Conservation (phyloP, 2,888 invertebrate species). For the Psylliodes chrysocephalus region DNA sequence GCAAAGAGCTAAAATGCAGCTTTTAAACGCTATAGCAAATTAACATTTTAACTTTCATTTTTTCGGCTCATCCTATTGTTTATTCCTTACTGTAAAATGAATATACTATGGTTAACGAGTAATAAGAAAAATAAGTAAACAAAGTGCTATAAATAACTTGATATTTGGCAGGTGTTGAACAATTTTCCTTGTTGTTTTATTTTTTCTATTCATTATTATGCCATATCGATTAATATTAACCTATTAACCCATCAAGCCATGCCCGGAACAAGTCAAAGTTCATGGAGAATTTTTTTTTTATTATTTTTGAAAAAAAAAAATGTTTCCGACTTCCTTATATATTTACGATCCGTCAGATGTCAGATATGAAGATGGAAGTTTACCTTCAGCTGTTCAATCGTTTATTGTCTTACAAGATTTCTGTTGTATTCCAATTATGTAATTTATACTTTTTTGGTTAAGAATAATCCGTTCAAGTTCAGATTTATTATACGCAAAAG, state of each 20-base stretch:
- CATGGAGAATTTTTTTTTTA: neutral
- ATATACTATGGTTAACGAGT: no score
- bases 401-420: neutral
- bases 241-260: no score
- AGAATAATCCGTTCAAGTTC: neutral
- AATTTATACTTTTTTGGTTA: neutral
- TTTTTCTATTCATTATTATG: no score
- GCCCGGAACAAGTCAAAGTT: constrained; percentile 1
- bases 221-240: neutral
- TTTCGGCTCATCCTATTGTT: no score
- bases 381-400: neutral
- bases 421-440: neutral
- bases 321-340: neutral
- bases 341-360: neutral
- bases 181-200: no score
- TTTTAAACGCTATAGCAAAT: no score
- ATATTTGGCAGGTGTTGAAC: no score
- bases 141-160: no score
- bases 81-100: no score
- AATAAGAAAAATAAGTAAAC: no score
- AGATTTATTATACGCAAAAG: neutral
- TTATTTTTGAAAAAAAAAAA: neutral
- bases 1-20: no score
- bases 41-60: no score
- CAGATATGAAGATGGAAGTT: neutral